Base-by-base conservation (phyloP, 2,797 vertebrate species). In the Graptemys geographica region DNA sequence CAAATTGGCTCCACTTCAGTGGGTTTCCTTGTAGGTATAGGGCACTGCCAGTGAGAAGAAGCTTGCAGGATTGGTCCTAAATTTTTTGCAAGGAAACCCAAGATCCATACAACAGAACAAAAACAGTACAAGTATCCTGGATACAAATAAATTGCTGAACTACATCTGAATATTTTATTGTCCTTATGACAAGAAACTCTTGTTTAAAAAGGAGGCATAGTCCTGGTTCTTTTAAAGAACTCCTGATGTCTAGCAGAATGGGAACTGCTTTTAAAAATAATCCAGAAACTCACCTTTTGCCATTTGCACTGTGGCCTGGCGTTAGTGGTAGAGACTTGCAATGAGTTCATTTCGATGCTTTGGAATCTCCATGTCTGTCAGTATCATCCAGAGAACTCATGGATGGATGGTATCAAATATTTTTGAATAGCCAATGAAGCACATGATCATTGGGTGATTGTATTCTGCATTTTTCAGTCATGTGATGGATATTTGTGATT, bases 81-180 rank as follows among this genome's bases (percentile, higher is more conserved):
- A 0, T 9, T 19, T 65, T 12, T 8, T 16, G 13, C 51, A 11
- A 59, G 74, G 19, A 81, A 62, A 10, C 15, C 27, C 78, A 4
- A 0, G 19, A 44, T 76, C 0, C 49, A 3, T 1, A 0, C 0
- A 0, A 41, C 9, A 74, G 11, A 10, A 78, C 74, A 47, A 21
- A 21, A 78, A 28, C 13, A 47, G 27, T 8, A 28, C 74, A 47
- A 27, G 13, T 78, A 47, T 28, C 41, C 27, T 49, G 11, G 44
- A 47, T 27, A 28, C 23, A 78, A 47, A 74, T 31, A 41, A 4
- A 74, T 15, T 1, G 3, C 28, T 33, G 55, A n/a, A 37, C 16
- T 86, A 13, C 31, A n/a, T 23, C 28, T n/a, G 21, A 19, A 4
- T 15, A 10, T n/a, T 59, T 72, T 51, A 51, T 76, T 74, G 37